A percentile compares a stretch with the other conserved stretches of the same genome.
These are phyloP conservation scores for Gorsachius goisagi DNA, from an alignment of 2,113 vertebrate species.

Conservation along the genomic window DNA sequence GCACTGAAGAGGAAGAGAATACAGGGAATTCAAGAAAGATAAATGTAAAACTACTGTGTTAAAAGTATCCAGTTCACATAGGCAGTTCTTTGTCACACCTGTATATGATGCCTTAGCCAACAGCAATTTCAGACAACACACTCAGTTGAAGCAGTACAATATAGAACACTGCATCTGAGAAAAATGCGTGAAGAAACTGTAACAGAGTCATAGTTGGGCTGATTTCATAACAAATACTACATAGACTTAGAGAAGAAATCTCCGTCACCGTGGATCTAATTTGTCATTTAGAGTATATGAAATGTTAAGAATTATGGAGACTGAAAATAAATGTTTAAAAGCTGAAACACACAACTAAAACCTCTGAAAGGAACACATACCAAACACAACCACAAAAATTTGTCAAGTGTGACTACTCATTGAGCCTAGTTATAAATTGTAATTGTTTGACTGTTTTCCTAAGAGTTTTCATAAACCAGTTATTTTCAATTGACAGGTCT, in stretches of 20 bases:
- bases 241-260: neutral
- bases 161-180: neutral
- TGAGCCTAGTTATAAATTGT: neutral
- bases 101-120: neutral
- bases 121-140: neutral
- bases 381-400: neutral
- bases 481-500: neutral
- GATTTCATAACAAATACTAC: neutral
- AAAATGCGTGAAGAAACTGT: neutral
- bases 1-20: neutral
- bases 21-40: neutral
- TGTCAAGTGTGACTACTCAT: neutral
- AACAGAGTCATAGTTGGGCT: neutral
- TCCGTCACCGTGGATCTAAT: neutral
- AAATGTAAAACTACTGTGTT: neutral
- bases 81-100: neutral
- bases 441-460: neutral
- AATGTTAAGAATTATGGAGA: neutral
- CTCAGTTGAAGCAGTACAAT: neutral
- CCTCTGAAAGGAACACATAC: neutral
- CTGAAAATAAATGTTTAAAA: neutral
- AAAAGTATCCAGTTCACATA: neutral
- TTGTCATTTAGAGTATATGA: neutral
- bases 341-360: neutral
- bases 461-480: neutral